Evolutionary conservation across 2,797 vertebrate species (phyloP).

Genomic region (Centropyge bicolor): DNA sequence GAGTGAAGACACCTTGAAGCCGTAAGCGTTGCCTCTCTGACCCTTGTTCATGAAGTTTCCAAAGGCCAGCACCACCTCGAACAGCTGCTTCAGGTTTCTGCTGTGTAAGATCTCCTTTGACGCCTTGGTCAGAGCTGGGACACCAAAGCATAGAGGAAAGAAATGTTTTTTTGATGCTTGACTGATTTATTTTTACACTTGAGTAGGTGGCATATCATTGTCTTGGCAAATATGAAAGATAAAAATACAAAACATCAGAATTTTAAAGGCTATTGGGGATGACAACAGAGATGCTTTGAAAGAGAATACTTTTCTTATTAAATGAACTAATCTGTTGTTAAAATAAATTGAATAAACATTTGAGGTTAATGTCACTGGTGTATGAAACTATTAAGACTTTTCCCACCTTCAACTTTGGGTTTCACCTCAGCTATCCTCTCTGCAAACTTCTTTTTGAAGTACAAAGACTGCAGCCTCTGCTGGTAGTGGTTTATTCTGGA

Average conservation of each 20-base stretch:
- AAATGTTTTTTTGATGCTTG: not conserved
- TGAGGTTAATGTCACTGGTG: not conserved
- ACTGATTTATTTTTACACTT: not conserved
- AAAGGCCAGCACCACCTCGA: conserved; percentile 98
- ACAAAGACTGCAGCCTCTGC: conserved; percentile 94
- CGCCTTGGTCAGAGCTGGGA: conserved; percentile 89
- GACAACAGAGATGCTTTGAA: not conserved
- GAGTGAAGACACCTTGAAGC: conserved; percentile 97
- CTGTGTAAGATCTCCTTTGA: conserved; percentile 95
- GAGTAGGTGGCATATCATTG: not conserved
- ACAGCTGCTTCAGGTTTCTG: conserved; percentile 92
- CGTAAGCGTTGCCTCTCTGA: conserved; percentile 96
- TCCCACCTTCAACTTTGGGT: conserved; percentile 96
- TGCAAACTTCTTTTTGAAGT: conserved; percentile 99
- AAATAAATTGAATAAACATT: too few species aligned
- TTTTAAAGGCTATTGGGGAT: not conserved
- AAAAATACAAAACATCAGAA: not conserved
- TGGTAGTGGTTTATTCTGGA: conserved; percentile 98
- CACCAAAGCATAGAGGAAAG: not conserved
- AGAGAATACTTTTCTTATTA: not conserved
- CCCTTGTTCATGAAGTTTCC: conserved; percentile 99
- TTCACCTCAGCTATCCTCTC: conserved; percentile 97
- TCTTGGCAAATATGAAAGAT: not conserved
- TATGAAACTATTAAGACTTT: not conserved
- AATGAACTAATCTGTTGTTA: not conserved